Base-by-base conservation (phyloP, 2,888 invertebrate species). In the Ectemnius continuus region DNA sequence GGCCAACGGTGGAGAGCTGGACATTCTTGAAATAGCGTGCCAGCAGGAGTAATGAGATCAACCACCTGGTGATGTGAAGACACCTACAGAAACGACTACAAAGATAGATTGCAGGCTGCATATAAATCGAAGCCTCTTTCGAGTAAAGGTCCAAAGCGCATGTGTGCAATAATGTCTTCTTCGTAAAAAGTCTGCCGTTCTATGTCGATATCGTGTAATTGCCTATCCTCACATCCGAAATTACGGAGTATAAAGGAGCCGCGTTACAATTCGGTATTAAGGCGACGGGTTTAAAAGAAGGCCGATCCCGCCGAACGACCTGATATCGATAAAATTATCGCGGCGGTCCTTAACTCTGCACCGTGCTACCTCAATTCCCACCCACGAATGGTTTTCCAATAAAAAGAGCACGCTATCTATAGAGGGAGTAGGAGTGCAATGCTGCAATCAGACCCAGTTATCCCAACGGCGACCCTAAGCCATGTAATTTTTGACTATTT, bases 331-430 rank as follows among this genome's bases (percentile, higher is more conserved):
- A 45, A 61, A 73, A 73, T 68, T 66, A 69, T 69, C 73, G 4
- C 45, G 13, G 16, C 20, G 47, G 60, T 45, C 26, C 46, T 73
- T 67, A 61, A 67, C 45, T 20, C 52, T 58, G 66, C 45, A 52
- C 45, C 23, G 57, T 48, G 57, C 16, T 57, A 26, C 13, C 47
- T 59, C 23, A 26, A 56, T 60, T 20, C 48, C 36, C 62, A 56
- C 59, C 62, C 26, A 52, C 60, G 20, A 70, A 73, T 70, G 61
- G 67, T 70, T 74, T 70, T 70, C 58, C 61, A 47, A 70, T 74
- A 67, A 59, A 74, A 70, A 63, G 52, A 14, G 61, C 63, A 56
- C 1, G n/a, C 47, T 56, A 47, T 52, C 52, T 6, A 13, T 14
- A 47, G 23, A 16, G 16, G 14, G 46, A 6, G 36, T 16, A 5